phyloP scores from a whole-genome alignment of 2,888 invertebrate genomes.

The Phaonia tiefii region DNA sequence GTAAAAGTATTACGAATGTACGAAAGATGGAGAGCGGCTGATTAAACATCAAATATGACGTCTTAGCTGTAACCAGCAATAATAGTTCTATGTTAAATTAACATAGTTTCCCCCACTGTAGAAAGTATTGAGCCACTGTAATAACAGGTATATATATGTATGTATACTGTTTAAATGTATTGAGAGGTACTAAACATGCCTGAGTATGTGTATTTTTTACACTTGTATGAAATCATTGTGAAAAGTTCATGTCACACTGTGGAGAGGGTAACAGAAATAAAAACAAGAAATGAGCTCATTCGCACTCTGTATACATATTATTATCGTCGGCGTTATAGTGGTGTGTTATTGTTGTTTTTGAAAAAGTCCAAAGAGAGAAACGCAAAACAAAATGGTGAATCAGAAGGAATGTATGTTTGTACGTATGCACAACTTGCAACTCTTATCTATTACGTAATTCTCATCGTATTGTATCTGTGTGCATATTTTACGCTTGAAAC shows the following conservation, averaged over 20 bases:
- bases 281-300: conserved; percentile 63
- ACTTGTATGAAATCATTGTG: conserved; percentile 48
- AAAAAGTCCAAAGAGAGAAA: conserved; percentile 39
- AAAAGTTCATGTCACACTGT: conserved; percentile 46
- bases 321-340: neutral
- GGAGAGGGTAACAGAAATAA: conserved; percentile 49
- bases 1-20: too few species aligned
- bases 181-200: too few species aligned
- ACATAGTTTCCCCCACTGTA: too few species aligned
- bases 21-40: too few species aligned
- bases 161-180: neutral
- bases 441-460: conserved; percentile 77
- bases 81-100: too few species aligned
- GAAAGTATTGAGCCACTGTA: too few species aligned
- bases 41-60: too few species aligned
- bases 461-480: conserved; percentile 53
- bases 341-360: conserved; percentile 38
- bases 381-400: conserved; percentile 45
- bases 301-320: conserved; percentile 45
- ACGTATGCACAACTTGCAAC: conserved; percentile 45
- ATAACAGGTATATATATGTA: neutral
- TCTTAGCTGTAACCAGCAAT: too few species aligned
- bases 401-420: too few species aligned
- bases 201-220: conserved; percentile 37
- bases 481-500: conserved; percentile 69